Evolutionary conservation across 2,797 vertebrate species (phyloP).

Genomic region (Onychomys arenicola): DNA sequence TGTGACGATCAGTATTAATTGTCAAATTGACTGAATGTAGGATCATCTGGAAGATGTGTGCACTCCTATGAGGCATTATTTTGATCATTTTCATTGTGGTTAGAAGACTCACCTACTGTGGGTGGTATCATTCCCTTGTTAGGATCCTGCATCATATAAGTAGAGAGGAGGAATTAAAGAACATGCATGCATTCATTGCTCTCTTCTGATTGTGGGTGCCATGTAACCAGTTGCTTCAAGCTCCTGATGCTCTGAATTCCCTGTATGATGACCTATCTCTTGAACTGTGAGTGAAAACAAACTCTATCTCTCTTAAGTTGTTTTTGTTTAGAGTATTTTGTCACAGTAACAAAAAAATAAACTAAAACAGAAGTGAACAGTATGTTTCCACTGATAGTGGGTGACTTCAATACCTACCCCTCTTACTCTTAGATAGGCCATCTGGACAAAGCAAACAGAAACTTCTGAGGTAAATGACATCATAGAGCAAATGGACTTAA

Average conservation of each 20-base stretch:
- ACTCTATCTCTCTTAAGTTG: background rate
- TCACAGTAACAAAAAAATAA: background rate
- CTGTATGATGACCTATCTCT: background rate
- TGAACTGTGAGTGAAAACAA: background rate
- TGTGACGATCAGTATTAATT: background rate
- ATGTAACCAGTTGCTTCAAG: background rate
- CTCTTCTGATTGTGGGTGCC: background rate
- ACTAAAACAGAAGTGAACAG: background rate
- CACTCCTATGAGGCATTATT: background rate
- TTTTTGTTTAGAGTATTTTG: background rate
- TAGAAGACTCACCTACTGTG: background rate
- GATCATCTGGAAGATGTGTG: background rate
- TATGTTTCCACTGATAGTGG: background rate
- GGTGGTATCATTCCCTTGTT: background rate
- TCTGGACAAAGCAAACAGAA: background rate
- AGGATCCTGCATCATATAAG: background rate
- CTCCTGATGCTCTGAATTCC: background rate
- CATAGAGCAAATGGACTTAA: background rate
- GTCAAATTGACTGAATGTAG: background rate
- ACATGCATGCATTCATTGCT: background rate
- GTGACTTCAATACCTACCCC: background rate
- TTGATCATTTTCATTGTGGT: background rate
- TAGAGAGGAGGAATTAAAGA: background rate
- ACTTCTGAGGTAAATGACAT: background rate
- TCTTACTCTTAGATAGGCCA: background rate